Conservation (phyloP, 2,113 vertebrate species). For the Xenus cinereus region DNA sequence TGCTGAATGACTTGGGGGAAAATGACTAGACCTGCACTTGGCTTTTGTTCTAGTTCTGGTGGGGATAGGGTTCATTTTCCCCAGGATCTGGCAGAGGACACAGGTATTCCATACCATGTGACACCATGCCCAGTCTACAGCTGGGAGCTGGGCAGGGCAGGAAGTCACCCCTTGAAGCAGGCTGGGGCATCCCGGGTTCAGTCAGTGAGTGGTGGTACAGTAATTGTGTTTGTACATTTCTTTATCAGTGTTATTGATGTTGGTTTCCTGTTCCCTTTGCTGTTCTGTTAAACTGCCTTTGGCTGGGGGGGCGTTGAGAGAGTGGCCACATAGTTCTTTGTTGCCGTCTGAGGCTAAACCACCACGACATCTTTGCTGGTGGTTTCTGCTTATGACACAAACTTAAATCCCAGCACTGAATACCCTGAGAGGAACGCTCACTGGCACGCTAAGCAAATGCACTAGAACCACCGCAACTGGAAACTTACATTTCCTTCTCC, state of each 20-base stretch:
- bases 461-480: background rate
- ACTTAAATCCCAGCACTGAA: background rate
- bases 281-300: background rate
- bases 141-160: background rate
- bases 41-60: background rate
- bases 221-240: background rate
- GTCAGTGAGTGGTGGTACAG: background rate
- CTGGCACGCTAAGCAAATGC: background rate
- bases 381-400: background rate
- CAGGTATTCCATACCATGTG: background rate
- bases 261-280: background rate
- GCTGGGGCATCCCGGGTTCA: background rate
- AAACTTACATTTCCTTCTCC: constrained; percentile 88
- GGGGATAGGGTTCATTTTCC: background rate
- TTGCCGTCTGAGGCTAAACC: no score
- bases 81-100: background rate
- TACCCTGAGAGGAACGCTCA: background rate
- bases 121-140: background rate
- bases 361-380: background rate
- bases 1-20: background rate
- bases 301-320: background rate
- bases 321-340: no score
- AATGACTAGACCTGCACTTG: background rate
- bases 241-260: background rate
- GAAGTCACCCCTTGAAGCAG: background rate